Conservation (phyloP, 2,113 vertebrate species). For the Melanotaenia duboulayi region DNA sequence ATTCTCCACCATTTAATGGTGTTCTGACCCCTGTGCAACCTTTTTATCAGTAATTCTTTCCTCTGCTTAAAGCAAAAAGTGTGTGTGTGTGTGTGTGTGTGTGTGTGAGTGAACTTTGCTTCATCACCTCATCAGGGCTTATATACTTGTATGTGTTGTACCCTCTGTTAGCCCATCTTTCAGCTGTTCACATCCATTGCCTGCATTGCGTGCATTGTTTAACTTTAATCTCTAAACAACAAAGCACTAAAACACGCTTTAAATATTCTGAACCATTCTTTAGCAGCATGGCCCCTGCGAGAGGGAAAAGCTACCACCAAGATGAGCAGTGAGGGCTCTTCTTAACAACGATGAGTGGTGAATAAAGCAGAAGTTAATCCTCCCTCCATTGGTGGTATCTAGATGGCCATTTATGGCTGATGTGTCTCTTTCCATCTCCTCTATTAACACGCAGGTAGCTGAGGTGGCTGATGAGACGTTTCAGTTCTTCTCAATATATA, state of each 20-base stretch:
- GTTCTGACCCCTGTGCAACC: conserved; percentile 27
- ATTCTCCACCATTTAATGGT: conserved; percentile 20
- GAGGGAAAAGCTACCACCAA: conserved; percentile 42
- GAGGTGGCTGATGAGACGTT: conserved; percentile 64
- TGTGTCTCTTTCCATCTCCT: conserved; percentile 62
- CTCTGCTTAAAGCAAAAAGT: neutral
- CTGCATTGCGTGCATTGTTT: conserved; percentile 33
- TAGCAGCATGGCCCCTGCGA: conserved; percentile 17
- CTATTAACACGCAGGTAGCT: conserved; percentile 68
- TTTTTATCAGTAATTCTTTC: conserved; percentile 34
- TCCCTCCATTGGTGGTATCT: conserved; percentile 54
- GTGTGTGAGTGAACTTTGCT: conserved; percentile 1
- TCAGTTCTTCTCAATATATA: conserved; percentile 38
- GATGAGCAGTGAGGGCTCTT: conserved; percentile 55
- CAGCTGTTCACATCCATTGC: conserved; percentile 19
- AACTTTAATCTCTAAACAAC: neutral
- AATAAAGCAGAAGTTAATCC: conserved; percentile 70
- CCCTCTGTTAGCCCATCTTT: conserved; percentile 15
- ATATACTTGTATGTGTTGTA: neutral
- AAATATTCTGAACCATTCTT: conserved; percentile 29
- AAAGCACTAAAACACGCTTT: conserved; percentile 27
- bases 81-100: neutral
- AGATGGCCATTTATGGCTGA: conserved; percentile 69
- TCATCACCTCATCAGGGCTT: conserved; percentile 40
- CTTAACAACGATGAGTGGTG: conserved; percentile 38